Conservation (phyloP, 2,113 vertebrate genomes). For the Pangasianodon hypophthalmus region DNA sequence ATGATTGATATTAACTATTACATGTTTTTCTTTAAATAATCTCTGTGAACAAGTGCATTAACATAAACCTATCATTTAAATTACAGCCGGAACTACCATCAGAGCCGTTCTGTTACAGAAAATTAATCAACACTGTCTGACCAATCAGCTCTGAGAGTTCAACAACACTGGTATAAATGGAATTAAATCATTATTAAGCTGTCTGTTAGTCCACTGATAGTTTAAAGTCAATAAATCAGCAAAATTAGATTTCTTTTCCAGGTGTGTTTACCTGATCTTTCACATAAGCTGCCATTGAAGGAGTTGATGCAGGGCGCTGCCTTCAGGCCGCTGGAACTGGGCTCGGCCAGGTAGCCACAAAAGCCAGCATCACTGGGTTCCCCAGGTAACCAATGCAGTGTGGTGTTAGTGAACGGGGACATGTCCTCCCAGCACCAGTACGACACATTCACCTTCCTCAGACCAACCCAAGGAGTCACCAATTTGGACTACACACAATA, state of each 20-base stretch:
- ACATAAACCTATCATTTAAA: background rate
- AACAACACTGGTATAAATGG: background rate
- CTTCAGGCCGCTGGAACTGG: slow-evolving; percentile 81
- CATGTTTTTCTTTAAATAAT: background rate
- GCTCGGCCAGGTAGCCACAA: slow-evolving; percentile 91
- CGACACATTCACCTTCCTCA: slow-evolving; percentile 94
- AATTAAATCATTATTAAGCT: background rate
- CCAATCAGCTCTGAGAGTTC: background rate
- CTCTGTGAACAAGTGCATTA: background rate
- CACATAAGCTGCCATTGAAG: slow-evolving; percentile 89
- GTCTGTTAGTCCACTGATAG: background rate
- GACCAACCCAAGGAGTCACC: slow-evolving; percentile 94
- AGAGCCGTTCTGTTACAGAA: background rate
- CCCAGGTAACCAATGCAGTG: slow-evolving; percentile 85
- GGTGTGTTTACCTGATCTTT: slow-evolving; percentile 82
- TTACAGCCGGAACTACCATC: background rate
- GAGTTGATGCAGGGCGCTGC: slow-evolving; percentile 89
- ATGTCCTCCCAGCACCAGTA: slow-evolving; percentile 99
- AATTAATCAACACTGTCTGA: background rate
- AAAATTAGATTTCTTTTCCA: background rate
- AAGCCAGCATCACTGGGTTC: slow-evolving; percentile 95
- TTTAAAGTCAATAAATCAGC: background rate
- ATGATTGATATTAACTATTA: background rate
- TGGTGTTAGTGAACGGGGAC: slow-evolving; percentile 95
- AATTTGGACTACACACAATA: slow-evolving; percentile 71